Base-by-base conservation (phyloP, 2,113 vertebrate genomes). In the Cricetomys ansorgei region DNA sequence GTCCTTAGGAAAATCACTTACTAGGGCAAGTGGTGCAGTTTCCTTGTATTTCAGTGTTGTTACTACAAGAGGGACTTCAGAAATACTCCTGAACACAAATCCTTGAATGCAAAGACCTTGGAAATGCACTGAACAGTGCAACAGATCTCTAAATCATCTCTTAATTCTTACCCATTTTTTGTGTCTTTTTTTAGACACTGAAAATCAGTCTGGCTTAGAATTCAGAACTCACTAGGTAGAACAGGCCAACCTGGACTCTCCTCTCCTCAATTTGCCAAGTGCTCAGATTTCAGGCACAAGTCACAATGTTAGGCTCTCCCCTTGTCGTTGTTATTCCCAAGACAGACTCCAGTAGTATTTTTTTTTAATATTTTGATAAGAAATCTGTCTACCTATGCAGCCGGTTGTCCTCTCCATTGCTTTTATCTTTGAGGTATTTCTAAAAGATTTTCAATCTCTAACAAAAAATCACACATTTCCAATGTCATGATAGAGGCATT, bases 401-500 rank as follows among this genome's bases (percentile, higher is more conserved):
- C 3, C 65, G 29, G 5, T 6, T 69, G 8, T 10, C 9, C 15
- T 81, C 31, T 83, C 31, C 8, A 40, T 86, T 88, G n/a, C 31
- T 37, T 88, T 23, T 3, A 43, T 79, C 62, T 94, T n/a, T 75
- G 89, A 79, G 21, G 15, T 27, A 29, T 43, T 65, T 92, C 27
- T 79, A 92, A 88, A 75, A 75, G 34, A 79, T 77, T 65, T 27
- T 93, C 25, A 21, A 5, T 91, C 23, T 53, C 59, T 84, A 29
- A 88, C 67, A 45, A 73, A 64, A 94, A 96, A 72, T 59, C 3
- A 48, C 86, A 70, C 92, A 76, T 89, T 89, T 48, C 45, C 37
- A 89, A 21, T 64, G 27, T 1, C 55, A 75, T 53, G 53, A 81
- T 67, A 53, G 67, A 91, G 37, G 55, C 37, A 81, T n/a, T 45